These are phyloP conservation scores for Marronus borbonicus DNA, from an alignment of 2,888 invertebrate species.

Conservation along the genomic window DNA sequence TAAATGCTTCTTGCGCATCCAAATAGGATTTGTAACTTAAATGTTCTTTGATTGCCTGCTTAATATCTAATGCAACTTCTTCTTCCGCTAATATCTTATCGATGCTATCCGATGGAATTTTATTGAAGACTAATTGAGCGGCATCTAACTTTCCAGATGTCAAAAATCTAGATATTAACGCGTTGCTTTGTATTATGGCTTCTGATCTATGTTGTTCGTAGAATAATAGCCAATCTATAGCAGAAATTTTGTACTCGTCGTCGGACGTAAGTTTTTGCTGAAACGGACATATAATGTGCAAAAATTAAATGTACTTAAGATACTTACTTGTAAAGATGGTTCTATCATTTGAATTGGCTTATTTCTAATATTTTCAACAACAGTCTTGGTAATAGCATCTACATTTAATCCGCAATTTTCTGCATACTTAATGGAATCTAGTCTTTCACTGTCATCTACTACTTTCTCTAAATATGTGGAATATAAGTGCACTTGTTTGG, in stretches of 20 bases:
- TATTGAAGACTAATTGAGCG: constrained; percentile 82
- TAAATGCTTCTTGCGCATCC: constrained; percentile 89
- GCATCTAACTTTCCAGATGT: constrained; percentile 87
- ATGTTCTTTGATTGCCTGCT: constrained; percentile 82
- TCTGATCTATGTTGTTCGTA: constrained; percentile 85
- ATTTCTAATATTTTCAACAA: constrained; percentile 84
- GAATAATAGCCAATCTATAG: constrained; percentile 91
- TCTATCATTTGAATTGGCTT: constrained; percentile 66
- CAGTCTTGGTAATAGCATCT: constrained; percentile 86
- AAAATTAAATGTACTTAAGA: not conserved
- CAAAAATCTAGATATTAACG: constrained; percentile 88
- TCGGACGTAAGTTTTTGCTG: constrained; percentile 74
- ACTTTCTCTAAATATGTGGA: constrained; percentile 81
- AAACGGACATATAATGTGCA: constrained; percentile 49
- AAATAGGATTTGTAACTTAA: constrained; percentile 91
- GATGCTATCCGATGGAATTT: constrained; percentile 80
- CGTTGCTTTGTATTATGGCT: constrained; percentile 90
- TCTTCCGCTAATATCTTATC: constrained; percentile 72
- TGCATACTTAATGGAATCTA: constrained; percentile 80
- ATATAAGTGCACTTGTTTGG: constrained; percentile 75
- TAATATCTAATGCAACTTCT: constrained; percentile 70
- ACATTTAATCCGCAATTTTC: constrained; percentile 85
- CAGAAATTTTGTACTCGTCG: constrained; percentile 82
- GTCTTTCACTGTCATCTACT: constrained; percentile 77
- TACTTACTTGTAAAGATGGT: constrained; percentile 65